Conservation (phyloP, 2,888 invertebrate species). For the Caenorhabditis doughertyi region DNA sequence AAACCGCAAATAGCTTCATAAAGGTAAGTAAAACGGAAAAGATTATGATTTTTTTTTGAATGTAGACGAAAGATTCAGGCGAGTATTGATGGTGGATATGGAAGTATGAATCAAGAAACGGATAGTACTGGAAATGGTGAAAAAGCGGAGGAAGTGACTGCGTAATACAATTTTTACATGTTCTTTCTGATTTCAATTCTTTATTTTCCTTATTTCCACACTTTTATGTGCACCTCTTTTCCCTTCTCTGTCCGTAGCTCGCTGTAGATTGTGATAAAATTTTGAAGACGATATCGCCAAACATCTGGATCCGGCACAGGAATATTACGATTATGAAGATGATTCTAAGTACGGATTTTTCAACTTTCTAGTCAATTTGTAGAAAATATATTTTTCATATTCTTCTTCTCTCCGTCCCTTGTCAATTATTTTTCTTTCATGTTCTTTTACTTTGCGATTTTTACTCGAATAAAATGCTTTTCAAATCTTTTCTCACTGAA, state of each 20-base stretch:
- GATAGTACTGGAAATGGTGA: conserved; percentile 42
- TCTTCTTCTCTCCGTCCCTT: conserved; percentile 1
- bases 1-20: conserved; percentile 56
- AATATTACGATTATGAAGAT: conserved; percentile 33
- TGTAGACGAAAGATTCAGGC: conserved; percentile 46
- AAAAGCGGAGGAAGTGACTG: conserved; percentile 15
- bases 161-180: not conserved
- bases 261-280: conserved; percentile 52
- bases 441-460: not conserved
- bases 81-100: conserved; percentile 69
- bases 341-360: conserved; percentile 39
- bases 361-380: conserved; percentile 31
- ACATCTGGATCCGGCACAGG: conserved; percentile 15
- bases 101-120: conserved; percentile 69
- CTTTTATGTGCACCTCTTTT: not conserved
- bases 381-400: not conserved
- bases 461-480: not conserved
- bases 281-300: conserved; percentile 41
- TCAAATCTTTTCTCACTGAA: not conserved
- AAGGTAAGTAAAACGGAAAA: conserved; percentile 35
- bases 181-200: not conserved
- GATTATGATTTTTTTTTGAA: conserved; percentile 1
- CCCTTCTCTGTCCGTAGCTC: conserved; percentile 3
- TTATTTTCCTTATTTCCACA: not conserved
- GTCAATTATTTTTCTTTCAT: not conserved